Evolutionary conservation across 2,113 vertebrate species (phyloP).

Genomic region (Noturus placidus): DNA sequence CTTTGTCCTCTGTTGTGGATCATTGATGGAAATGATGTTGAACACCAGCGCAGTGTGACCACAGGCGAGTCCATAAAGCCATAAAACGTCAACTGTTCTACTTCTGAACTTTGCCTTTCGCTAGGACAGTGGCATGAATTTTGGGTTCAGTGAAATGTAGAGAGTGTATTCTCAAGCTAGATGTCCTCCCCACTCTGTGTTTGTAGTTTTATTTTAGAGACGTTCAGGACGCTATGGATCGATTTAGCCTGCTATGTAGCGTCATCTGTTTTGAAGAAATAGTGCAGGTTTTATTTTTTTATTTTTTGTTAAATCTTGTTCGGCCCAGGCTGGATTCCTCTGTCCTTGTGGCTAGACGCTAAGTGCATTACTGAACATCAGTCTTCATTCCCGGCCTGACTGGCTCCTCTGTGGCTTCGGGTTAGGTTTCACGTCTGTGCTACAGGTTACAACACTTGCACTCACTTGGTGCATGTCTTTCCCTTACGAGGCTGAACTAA

Average conservation of each 20-base stretch:
- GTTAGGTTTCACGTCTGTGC: conserved; percentile 18
- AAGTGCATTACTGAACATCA: conserved; percentile 52
- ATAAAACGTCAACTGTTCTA: conserved; percentile 29
- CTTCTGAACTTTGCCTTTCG: conserved; percentile 47
- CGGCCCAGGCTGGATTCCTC: conserved; percentile 28
- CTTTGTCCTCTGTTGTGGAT: conserved; percentile 2
- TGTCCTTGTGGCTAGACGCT: conserved; percentile 15
- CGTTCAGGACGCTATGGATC: too few relatives aligned
- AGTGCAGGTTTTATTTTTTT: conserved; percentile 19
- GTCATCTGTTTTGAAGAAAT: neutral
- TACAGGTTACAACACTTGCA: neutral
- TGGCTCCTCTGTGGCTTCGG: conserved; percentile 36
- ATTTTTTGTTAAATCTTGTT: neutral
- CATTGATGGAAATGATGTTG: neutral
- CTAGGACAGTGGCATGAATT: conserved; percentile 39
- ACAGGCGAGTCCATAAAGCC: conserved; percentile 9
- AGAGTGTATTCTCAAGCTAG: neutral
- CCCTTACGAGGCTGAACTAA: neutral
- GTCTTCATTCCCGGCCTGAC: conserved; percentile 41
- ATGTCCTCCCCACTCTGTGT: neutral
- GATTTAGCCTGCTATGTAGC: neutral
- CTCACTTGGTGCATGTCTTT: neutral
- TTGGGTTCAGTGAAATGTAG: neutral
- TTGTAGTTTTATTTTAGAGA: neutral
- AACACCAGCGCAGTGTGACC: conserved; percentile 28